Conservation (phyloP, 2,888 invertebrate species). For the Trichogramma evanescens region DNA sequence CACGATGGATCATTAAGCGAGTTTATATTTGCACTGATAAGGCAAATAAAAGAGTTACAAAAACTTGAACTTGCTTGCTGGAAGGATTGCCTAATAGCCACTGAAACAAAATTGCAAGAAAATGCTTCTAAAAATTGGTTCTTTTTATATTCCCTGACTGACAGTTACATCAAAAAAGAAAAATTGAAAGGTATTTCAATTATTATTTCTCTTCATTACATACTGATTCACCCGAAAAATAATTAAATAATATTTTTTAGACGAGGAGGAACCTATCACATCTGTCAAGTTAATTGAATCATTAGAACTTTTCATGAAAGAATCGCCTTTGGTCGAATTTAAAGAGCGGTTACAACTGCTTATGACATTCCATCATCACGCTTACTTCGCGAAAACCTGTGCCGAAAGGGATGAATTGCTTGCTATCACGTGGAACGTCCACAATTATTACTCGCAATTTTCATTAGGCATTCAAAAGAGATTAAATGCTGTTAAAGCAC, state of each 20-base stretch:
- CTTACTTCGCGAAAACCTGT: conserved; percentile 54
- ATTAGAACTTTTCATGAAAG: conserved; percentile 75
- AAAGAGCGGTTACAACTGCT: conserved; percentile 70
- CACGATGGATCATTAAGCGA: conserved; percentile 73
- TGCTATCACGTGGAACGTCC: conserved; percentile 71
- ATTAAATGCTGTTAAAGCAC: conserved; percentile 63
- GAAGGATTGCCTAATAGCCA: conserved; percentile 72
- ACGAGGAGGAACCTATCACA: conserved; percentile 27
- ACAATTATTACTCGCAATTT: conserved; percentile 81
- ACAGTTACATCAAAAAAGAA: conserved; percentile 51
- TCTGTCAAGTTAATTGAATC: conserved; percentile 51
- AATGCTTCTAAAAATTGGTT: conserved; percentile 86
- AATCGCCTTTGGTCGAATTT: conserved; percentile 78
- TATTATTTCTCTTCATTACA: neutral
- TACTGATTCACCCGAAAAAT: neutral
- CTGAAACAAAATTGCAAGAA: conserved; percentile 59
- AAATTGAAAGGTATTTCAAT: neutral
- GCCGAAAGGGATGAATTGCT: conserved; percentile 51
- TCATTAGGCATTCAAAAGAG: conserved; percentile 56
- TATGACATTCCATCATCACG: conserved; percentile 74
- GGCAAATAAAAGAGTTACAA: conserved; percentile 84
- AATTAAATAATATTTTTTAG: neutral
- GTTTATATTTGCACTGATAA: conserved; percentile 66
- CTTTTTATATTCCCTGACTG: conserved; percentile 68
- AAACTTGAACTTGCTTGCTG: conserved; percentile 82